These are phyloP conservation scores for Macrosiphum euphorbiae DNA, from an alignment of 2,888 invertebrate genomes.

Conservation along the genomic window DNA sequence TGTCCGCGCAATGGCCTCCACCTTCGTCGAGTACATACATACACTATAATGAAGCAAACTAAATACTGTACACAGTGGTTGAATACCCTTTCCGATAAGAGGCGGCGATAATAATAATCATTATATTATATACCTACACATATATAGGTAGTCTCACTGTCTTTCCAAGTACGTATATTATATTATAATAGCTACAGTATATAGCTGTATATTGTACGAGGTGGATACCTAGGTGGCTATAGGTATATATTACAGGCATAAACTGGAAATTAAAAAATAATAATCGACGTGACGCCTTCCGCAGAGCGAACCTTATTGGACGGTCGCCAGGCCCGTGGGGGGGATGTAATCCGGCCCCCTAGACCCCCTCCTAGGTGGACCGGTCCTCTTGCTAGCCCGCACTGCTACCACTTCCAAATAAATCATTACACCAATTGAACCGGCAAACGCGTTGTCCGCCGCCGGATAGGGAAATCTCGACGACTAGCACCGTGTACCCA, in stretches of 20 bases:
- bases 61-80: neutral
- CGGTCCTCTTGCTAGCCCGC: conserved; percentile 3
- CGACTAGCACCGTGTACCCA: neutral
- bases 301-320: conserved; percentile 19
- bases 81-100: neutral
- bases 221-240: neutral
- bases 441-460: neutral
- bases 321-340: neutral
- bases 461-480: neutral
- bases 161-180: neutral
- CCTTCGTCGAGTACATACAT: neutral
- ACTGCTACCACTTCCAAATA: conserved; percentile 31
- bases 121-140: neutral
- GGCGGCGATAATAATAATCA: neutral
- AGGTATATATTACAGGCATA: neutral
- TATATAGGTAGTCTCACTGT: neutral
- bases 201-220: neutral
- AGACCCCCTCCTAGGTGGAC: conserved; percentile 27
- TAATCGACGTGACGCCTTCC: conserved; percentile 36
- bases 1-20: neutral
- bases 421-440: conserved; percentile 11
- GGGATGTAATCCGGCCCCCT: neutral
- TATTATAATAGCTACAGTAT: neutral
- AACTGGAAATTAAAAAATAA: conserved; percentile 21
- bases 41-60: no score